Evolutionary conservation across 2,797 vertebrate species (phyloP).

Genomic region (Pelobates cultripes): DNA sequence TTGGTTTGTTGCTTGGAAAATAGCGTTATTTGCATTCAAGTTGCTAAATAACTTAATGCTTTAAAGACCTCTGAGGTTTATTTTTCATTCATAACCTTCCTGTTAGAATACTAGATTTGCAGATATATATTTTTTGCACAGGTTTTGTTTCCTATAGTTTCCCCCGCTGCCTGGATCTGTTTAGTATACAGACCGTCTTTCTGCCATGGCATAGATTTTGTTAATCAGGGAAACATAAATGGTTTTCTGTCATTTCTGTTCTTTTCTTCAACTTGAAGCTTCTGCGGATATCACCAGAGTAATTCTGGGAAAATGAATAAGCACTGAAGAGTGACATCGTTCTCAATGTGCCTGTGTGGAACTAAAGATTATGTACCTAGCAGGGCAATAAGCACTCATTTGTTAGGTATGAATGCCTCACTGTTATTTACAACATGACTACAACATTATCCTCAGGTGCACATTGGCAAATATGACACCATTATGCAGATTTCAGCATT

Average conservation of each 20-base stretch:
- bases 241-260: conserved; percentile 32
- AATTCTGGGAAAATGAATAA: conserved; percentile 46
- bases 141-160: not conserved
- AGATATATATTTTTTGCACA: too few species aligned
- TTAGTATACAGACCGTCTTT: conserved; percentile 14
- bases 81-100: not conserved
- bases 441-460: conserved; percentile 1
- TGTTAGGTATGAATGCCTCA: conserved; percentile 37
- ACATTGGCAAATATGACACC: conserved; percentile 9
- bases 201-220: conserved; percentile 17
- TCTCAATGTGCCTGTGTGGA: conserved; percentile 30
- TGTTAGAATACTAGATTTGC: not conserved
- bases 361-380: conserved; percentile 47
- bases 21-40: not conserved
- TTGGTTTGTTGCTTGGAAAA: conserved; percentile 22
- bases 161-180: not conserved
- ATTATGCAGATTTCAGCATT: not conserved
- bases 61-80: not conserved
- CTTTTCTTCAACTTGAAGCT: conserved; percentile 31
- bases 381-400: conserved; percentile 33
- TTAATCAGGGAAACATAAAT: conserved; percentile 30
- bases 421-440: conserved; percentile 25
- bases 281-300: conserved; percentile 18
- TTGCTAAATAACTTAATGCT: too few species aligned
- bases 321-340: conserved; percentile 45